Evolutionary conservation across 2,888 invertebrate species (phyloP), one percentile per base, ranked within the genome.

Genomic region (Exephanes ischioxanthus): DNA sequence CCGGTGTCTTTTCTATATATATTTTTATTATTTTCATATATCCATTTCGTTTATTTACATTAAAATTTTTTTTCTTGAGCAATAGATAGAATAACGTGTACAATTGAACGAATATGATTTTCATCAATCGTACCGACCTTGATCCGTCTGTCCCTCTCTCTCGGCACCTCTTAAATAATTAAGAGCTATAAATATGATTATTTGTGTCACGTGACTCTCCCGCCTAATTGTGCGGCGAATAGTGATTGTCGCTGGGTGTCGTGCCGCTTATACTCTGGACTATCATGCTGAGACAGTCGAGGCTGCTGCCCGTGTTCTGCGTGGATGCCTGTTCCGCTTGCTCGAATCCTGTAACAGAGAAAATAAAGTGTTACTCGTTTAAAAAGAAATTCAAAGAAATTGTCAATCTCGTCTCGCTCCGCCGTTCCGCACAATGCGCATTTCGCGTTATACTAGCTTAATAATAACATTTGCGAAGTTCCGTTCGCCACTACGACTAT

Each of bases 251-350:
- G 67, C 85, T 89, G 70, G 88, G 73, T 14, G 86, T 94, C 93
- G 95, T 94, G 14, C 94, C 94, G 11, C 95, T 95, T 84, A 97
- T 95, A 80, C 96, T 96, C 93, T 97, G 97, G 0, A 97, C 97
- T 87, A 97, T 97, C 90, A 96, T 95, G 63, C 96, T 95, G 19
- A 97, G 94, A 51, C 97, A 95, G 83, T 97, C 97, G 61, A 97
- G 93, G 88, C 97, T 97, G 91, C 95, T 95, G 3, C 95, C 95
- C 0, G 94, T 94, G 75, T 94, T 95, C 73, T 92, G 92, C 3
- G 89, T 80, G 37, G 90, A 72, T n/a, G 89, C 77, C 53, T 88
- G 71, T 79, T 92, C 93, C 67, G 89, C 68, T 68, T 91, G 91
- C 72, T 92, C 92, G 87, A 92, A 93, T 61, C 92, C 93, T 93